Evolutionary conservation across 2,797 vertebrate species (phyloP).

Genomic region (Gallinago stenura): DNA sequence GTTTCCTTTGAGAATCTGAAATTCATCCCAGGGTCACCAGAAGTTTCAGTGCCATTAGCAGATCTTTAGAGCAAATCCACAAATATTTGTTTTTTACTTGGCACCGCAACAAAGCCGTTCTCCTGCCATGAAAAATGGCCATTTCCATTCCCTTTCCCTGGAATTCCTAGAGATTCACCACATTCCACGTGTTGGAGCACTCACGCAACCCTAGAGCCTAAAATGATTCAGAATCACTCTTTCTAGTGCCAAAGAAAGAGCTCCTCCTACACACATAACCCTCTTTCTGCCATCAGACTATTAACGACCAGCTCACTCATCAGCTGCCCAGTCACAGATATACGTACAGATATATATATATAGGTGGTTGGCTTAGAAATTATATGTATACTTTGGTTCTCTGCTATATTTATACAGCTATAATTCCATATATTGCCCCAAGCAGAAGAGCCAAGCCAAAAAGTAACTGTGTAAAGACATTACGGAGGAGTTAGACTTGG

Average conservation of each 20-base stretch:
- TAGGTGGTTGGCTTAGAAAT: not conserved
- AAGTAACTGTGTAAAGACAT: not conserved
- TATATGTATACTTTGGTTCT: not conserved
- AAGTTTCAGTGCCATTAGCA: not conserved
- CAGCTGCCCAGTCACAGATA: not conserved
- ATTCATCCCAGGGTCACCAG: not conserved
- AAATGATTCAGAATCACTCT: not conserved
- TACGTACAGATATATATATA: not conserved
- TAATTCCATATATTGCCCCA: not conserved
- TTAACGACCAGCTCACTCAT: not conserved
- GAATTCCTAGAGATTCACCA: not conserved
- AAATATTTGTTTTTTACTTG: not conserved
- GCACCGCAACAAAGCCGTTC: not conserved
- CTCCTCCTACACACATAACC: not conserved
- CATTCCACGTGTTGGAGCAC: not conserved
- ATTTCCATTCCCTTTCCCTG: not conserved
- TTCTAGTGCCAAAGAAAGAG: not conserved
- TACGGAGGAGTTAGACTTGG: not conserved
- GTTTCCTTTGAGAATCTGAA: slow-evolving; percentile 18
- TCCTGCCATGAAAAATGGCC: not conserved
- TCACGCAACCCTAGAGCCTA: not conserved
- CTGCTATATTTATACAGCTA: not conserved
- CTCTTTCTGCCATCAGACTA: not conserved
- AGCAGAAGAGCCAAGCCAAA: not conserved
- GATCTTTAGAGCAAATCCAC: not conserved